Conservation (phyloP, 2,797 vertebrate genomes). For the Euphonia xanthogaster region DNA sequence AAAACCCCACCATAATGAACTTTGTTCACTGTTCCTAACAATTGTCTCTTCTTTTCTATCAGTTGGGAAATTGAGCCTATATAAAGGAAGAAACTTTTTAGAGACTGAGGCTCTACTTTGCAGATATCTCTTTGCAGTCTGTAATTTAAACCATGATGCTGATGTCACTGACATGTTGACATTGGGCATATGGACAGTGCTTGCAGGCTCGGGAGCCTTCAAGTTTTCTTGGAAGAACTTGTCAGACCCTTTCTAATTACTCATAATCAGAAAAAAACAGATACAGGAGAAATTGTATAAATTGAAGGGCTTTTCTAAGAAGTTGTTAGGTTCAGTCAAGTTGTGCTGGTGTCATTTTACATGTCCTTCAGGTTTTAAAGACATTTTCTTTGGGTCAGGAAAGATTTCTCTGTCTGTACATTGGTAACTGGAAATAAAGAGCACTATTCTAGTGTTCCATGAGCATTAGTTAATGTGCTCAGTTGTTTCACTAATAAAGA, state of each 20-base stretch:
- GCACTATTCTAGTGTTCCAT: too few relatives aligned
- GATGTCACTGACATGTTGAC: not conserved
- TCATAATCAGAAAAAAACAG: not conserved
- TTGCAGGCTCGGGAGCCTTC: not conserved
- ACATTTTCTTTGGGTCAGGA: not conserved
- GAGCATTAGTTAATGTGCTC: not conserved
- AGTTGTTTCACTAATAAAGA: not conserved
- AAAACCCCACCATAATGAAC: not conserved
- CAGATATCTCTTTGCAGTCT: not conserved
- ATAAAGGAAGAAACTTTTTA: not conserved
- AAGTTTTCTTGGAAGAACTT: not conserved
- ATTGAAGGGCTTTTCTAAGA: not conserved
- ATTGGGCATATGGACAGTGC: not conserved
- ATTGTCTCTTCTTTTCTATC: not conserved
- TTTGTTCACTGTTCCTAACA: not conserved
- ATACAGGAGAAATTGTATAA: not conserved
- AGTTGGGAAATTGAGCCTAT: not conserved
- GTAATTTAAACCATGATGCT: not conserved
- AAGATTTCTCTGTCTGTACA: not conserved
- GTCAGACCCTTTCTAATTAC: not conserved
- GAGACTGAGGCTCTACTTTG: not conserved
- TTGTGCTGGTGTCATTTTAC: not conserved
- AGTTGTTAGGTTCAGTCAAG: not conserved
- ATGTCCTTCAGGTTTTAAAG: not conserved
- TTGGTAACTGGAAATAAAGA: not conserved